Evolutionary conservation across 2,797 vertebrate species (phyloP), one percentile per base, ranked within the genome.

Genomic region (Cuniculus paca): DNA sequence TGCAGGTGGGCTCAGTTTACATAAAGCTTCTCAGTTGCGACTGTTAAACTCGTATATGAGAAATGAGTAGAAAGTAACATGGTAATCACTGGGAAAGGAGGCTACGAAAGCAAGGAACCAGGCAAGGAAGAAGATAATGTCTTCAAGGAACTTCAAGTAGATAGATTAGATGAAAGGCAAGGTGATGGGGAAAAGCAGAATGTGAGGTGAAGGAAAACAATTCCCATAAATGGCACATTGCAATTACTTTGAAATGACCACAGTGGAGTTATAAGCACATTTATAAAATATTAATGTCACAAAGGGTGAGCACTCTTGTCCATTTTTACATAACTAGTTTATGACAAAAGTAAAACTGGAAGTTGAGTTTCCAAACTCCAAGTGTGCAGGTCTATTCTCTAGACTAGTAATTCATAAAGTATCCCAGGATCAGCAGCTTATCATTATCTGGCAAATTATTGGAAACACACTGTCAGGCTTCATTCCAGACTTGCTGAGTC

Each of bases 221-320:
- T 65, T 65, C 52, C 72, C 63, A 16, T 34, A 65, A 80, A 72
- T 52, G 8, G 11, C 34, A 87, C 26, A n/a, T 12, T 84, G 58
- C 24, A 34, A 61, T 84, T 79, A 86, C 78, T 96, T 94, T 93
- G 45, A 86, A 91, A 86, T 58, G 48, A 87, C 5, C 45, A 45
- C 56, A n/a, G 84, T 24, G 31, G 50, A 78, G 19, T 94, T 72
- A 50, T 22, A 83, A 89, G 58, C 36, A 92, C 88, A 88, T n/a
- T 12, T 72, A 56, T 28, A n/a, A 78, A 91, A 70, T 78, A 82
- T 31, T 36, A 20, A 74, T 39, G 28, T 31, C 26, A 50, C 10
- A 17, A 45, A 48, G 63, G n/a, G 7, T 70, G n/a, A 93, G 28
- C 63, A 28, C 39, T n/a, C 34, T 42, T 86, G 34, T 39, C 10